Conservation (phyloP, 2,113 vertebrate genomes). For the Nyctereutes procyonoides region DNA sequence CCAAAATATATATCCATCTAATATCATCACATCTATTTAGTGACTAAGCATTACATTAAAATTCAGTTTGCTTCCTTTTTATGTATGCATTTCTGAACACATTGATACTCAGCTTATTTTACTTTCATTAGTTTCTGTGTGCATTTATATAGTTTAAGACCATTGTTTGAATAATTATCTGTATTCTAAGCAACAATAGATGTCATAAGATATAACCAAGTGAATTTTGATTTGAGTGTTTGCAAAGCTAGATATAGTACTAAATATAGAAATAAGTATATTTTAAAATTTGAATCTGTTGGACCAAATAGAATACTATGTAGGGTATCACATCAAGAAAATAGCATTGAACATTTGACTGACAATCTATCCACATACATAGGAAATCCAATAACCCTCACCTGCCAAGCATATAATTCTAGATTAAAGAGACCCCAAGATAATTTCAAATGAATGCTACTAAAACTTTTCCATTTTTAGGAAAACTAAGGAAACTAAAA, state of each 20-base stretch:
- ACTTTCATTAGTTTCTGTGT: conserved; percentile 17
- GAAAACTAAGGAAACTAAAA: neutral
- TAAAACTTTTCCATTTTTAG: neutral
- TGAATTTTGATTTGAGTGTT: conserved; percentile 23
- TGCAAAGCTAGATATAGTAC: neutral
- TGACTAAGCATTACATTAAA: neutral
- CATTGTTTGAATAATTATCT: conserved; percentile 43
- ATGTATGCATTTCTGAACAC: neutral
- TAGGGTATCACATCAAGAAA: neutral
- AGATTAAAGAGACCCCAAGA: neutral
- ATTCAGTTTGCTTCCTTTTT: conserved; percentile 6
- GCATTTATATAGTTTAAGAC: neutral
- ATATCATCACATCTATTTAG: neutral
- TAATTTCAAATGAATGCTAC: neutral
- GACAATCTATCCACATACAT: neutral
- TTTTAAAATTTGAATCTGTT: conserved; percentile 30
- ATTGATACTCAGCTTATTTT: neutral
- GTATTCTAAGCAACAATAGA: conserved; percentile 3
- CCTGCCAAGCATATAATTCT: neutral
- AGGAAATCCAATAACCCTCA: neutral
- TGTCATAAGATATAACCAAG: neutral
- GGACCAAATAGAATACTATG: neutral
- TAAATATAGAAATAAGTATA: conserved; percentile 25
- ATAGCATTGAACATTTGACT: conserved; percentile 5
- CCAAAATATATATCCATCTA: conserved; percentile 28